Conservation (phyloP, 2,888 invertebrate species). For the Nymphalis polychloros region DNA sequence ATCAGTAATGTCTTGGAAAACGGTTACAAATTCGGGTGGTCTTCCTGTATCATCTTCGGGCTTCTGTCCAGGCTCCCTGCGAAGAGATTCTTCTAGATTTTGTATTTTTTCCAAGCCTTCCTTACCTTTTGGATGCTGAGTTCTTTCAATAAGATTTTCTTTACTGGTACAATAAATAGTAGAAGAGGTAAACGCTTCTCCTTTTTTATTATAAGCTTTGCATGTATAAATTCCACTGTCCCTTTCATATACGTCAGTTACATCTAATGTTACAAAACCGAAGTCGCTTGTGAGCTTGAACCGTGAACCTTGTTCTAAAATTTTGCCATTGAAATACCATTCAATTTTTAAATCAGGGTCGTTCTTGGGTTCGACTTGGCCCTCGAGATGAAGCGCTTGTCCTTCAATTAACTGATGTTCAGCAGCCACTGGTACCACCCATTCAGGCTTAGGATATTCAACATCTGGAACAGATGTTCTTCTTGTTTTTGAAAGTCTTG, state of each 20-base stretch:
- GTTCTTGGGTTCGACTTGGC: slow-evolving; percentile 95
- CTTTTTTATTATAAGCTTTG: slow-evolving; percentile 92
- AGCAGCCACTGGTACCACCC: slow-evolving; percentile 90
- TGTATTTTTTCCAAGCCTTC: slow-evolving; percentile 95
- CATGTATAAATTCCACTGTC: slow-evolving; percentile 97
- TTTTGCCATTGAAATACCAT: slow-evolving; percentile 97
- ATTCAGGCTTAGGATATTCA: slow-evolving; percentile 91
- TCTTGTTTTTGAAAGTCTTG: slow-evolving; percentile 86
- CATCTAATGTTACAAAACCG: slow-evolving; percentile 96
- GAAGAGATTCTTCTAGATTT: slow-evolving; percentile 92
- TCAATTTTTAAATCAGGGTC: slow-evolving; percentile 95
- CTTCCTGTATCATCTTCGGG: slow-evolving; percentile 90
- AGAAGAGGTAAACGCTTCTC: slow-evolving; percentile 95
- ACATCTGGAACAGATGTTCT: slow-evolving; percentile 87
- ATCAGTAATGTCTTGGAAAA: slow-evolving; percentile 90
- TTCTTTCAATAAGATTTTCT: slow-evolving; percentile 91
- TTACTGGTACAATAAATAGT: slow-evolving; percentile 92
- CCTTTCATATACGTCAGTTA: slow-evolving; percentile 94
- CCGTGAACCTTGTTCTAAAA: slow-evolving; percentile 91
- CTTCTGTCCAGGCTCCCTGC: slow-evolving; percentile 85
- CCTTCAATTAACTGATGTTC: slow-evolving; percentile 91
- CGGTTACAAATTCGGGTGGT: slow-evolving; percentile 93
- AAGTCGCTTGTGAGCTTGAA: slow-evolving; percentile 97
- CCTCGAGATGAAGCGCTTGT: slow-evolving; percentile 94
- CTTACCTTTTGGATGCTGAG: slow-evolving; percentile 97